Conservation (phyloP, 1,140 invertebrate species). For the Cherax quadricarinatus region DNA sequence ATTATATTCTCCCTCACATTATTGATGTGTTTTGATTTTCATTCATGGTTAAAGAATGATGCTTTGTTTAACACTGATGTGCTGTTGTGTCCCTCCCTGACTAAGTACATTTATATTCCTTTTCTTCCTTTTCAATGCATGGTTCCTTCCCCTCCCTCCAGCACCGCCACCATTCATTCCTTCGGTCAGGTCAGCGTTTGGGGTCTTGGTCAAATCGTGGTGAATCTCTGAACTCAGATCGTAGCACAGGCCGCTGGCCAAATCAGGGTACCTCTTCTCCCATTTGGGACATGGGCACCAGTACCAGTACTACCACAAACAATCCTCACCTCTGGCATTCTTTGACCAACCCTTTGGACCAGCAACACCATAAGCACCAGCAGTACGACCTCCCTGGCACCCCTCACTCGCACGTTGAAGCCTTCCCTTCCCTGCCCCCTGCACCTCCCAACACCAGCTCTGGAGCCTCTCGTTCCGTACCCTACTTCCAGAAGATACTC, state of each 20-base stretch:
- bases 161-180: conserved; percentile 31
- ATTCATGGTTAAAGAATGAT: not conserved
- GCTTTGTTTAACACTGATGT: not conserved
- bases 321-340: conserved; percentile 16
- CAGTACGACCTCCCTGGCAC: conserved; percentile 61
- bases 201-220: conserved; percentile 37
- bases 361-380: conserved; percentile 53
- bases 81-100: not conserved
- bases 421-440: conserved; percentile 74
- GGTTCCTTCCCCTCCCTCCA: conserved; percentile 45
- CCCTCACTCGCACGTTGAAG: conserved; percentile 73
- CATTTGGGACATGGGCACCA: conserved; percentile 15
- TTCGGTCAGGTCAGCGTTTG: conserved; percentile 28
- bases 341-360: conserved; percentile 39
- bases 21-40: not conserved
- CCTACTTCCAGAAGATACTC: conserved; percentile 84
- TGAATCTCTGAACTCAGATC: conserved; percentile 23
- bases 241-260: conserved; percentile 37
- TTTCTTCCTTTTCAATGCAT: conserved; percentile 48
- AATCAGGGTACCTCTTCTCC: conserved; percentile 11
- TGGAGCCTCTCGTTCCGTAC: conserved; percentile 81
- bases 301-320: conserved; percentile 41
- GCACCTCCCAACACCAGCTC: conserved; percentile 78
- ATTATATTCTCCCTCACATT: not conserved
- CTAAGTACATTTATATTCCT: conserved; percentile 6